Base-by-base conservation (phyloP, 2,113 vertebrate genomes). In the Xenopus borealis region DNA sequence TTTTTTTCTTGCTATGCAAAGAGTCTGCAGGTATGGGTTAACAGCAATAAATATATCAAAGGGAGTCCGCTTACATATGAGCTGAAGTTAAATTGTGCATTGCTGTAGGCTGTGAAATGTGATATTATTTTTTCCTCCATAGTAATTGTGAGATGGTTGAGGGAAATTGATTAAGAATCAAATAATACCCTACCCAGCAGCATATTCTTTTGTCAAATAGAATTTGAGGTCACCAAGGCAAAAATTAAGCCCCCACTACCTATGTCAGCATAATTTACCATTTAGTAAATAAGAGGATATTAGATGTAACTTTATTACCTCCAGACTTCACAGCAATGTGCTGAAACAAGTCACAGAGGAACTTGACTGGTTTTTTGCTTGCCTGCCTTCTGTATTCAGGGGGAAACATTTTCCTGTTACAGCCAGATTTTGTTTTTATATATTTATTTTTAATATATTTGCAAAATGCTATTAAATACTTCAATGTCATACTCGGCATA, bases 81-180 rank as follows among this genome's bases (percentile, higher is more conserved):
- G 81, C 82, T 83, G 82, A 85, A 76, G 74, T 83, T 87, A 85
- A 82, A 30, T 86, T 87, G 85, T 85, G 80, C 80, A 77, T 69
- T 72, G 70, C 78, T 81, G 79, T 82, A 81, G 83, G 82, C 85
- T 84, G 80, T 85, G 88, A 87, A 89, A 92, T 85, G 77, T 85
- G 89, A 92, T 90, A 89, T 88, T 84, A 85, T 86, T 85, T 84
- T 85, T 83, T 86, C 82, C 86, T 81, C 10, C 81, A 83, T 72
- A 80, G 81, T 85, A 87, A 87, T 87, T 89, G 87, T 85, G 81
- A 78, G 81, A 84, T 82, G 84, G 86, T 84, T 84, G 82, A 86
- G 80, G 80, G 74, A 85, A 88, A 83, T 81, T 78, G 83, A 81
- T 88, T 85, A 83, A 75, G 80, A 53, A 86, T 84, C 79, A 82